Percentiles rank a stretch among this genome's conserved stretches.
Conservation (phyloP, 2,888 invertebrate species). For the Drosophila cognata region DNA sequence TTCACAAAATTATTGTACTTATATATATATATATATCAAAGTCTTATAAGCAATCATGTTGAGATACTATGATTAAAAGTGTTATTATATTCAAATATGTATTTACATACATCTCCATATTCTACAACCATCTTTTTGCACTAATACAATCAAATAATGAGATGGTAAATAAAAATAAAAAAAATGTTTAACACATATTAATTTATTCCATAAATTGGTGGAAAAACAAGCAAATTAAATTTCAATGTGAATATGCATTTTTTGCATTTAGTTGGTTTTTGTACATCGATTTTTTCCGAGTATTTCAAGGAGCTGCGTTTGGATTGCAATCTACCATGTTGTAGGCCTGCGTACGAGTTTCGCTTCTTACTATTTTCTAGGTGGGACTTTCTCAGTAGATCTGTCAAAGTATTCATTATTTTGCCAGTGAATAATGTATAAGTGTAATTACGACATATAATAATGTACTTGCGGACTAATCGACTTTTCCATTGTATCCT, state of each 20-base stretch:
- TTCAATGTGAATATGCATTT: too few relatives aligned
- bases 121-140: constrained; percentile 9
- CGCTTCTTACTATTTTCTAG: too few relatives aligned
- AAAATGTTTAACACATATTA: too few relatives aligned
- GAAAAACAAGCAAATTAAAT: too few relatives aligned
- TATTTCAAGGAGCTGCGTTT: neutral
- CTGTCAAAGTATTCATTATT: too few relatives aligned
- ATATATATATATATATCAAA: neutral
- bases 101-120: neutral
- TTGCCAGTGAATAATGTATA: neutral
- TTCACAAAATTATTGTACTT: neutral
- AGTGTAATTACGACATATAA: neutral
- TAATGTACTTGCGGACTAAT: neutral
- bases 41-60: neutral
- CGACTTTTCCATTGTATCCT: neutral
- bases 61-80: neutral
- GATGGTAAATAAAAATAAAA: too few relatives aligned
- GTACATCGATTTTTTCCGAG: neutral
- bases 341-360: neutral
- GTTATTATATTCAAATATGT: neutral
- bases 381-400: too few relatives aligned
- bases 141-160: constrained; percentile 7
- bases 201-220: neutral
- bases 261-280: neutral
- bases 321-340: neutral